These are phyloP conservation scores for Gasteruption jaculator DNA, from an alignment of 2,888 invertebrate genomes.

Conservation along the genomic window DNA sequence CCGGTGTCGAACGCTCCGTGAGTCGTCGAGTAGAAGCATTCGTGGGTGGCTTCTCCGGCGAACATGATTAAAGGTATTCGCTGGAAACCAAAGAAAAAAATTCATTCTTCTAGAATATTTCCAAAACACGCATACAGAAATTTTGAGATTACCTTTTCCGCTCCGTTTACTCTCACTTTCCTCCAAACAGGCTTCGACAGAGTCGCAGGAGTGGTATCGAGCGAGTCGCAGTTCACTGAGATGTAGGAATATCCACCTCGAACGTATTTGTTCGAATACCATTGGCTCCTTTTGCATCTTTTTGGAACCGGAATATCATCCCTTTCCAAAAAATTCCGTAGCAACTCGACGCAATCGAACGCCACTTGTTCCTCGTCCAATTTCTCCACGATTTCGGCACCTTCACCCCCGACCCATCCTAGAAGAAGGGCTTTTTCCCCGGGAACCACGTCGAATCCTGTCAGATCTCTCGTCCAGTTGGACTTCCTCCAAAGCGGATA, in stretches of 20 bases:
- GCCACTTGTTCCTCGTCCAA: conserved; percentile 55
- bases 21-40: conserved; percentile 61
- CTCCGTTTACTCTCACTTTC: too few species aligned
- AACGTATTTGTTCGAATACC: conserved; percentile 57
- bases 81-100: conserved; percentile 32
- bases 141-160: background rate
- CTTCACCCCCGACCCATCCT: conserved; percentile 65
- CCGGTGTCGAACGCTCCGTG: conserved; percentile 66
- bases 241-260: conserved; percentile 61
- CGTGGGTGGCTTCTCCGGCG: conserved; percentile 64
- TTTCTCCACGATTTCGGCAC: conserved; percentile 58
- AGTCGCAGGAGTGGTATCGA: conserved; percentile 44
- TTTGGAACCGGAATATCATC: conserved; percentile 53
- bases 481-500: conserved; percentile 29
- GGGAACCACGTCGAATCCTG: conserved; percentile 63
- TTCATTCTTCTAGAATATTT: too few species aligned
- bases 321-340: conserved; percentile 54
- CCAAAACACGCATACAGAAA: too few species aligned
- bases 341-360: conserved; percentile 53
- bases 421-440: conserved; percentile 54
- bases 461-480: conserved; percentile 59
- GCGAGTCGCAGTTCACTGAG: conserved; percentile 53
- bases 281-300: conserved; percentile 54
- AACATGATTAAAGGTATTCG: conserved; percentile 55
- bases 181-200: conserved; percentile 52